phyloP scores from a whole-genome alignment of 92 coral and sea anemone species.

The Parazoanthus swiftii region DNA sequence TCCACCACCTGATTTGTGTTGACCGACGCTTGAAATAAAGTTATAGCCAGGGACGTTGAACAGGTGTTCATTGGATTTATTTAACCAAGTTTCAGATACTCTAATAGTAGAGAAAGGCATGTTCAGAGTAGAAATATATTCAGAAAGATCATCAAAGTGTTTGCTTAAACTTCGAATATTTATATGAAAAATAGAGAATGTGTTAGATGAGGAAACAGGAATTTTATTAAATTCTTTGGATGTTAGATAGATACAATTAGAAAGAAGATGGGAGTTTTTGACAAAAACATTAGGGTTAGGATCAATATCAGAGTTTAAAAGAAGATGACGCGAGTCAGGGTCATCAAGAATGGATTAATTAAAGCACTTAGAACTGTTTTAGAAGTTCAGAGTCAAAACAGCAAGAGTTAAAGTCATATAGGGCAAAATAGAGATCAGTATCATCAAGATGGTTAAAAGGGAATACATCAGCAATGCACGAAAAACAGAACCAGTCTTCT shows the following conservation, averaged over 20 bases:
- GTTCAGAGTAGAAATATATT: conserved; percentile 25
- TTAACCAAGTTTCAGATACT: conserved; percentile 49
- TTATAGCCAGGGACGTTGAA: conserved; percentile 42
- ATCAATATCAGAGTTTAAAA: conserved; percentile 34
- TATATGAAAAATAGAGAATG: conserved; percentile 24
- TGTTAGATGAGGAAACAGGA: not conserved
- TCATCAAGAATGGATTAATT: conserved; percentile 31
- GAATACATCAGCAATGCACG: conserved; percentile 40
- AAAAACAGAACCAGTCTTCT: conserved; percentile 48
- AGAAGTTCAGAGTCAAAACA: conserved; percentile 29
- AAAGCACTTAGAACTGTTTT: conserved; percentile 8
- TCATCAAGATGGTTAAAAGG: conserved; percentile 48
- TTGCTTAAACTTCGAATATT: conserved; percentile 12
- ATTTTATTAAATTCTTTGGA: conserved; percentile 14
- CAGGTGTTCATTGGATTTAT: conserved; percentile 20
- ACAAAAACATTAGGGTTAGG: conserved; percentile 23
- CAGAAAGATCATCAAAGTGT: conserved; percentile 35
- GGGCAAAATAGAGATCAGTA: conserved; percentile 44
- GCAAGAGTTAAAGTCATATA: conserved; percentile 36
- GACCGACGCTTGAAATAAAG: conserved; percentile 29
- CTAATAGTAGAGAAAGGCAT: conserved; percentile 25
- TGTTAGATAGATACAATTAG: conserved; percentile 10
- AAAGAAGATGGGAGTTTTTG: conserved; percentile 4
- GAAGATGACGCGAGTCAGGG: conserved; percentile 30
- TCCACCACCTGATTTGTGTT: conserved; percentile 44